Conservation (phyloP, 1,140 invertebrate genomes). For the Apis dorsata region DNA sequence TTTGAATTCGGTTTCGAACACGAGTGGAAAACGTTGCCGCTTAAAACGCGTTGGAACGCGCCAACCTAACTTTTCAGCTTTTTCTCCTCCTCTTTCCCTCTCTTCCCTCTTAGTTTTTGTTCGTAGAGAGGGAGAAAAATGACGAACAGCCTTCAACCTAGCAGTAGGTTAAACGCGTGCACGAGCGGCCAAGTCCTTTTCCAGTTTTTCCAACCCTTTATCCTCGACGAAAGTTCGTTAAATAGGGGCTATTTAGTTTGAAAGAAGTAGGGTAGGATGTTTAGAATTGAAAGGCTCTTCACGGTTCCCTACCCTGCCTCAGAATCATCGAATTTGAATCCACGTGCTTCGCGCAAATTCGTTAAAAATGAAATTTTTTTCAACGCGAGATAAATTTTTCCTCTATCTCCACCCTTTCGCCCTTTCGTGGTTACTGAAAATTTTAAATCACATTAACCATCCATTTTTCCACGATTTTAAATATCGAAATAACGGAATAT, state of each 20-base stretch:
- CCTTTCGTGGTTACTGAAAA: background rate
- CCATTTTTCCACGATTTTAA: no score
- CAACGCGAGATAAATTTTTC: background rate
- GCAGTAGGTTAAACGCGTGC: background rate
- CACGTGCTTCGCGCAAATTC: background rate
- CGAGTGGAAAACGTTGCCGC: background rate
- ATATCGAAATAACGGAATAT: no score
- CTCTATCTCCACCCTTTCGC: fast-evolving
- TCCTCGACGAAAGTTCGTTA: conserved; percentile 5
- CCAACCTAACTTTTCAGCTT: background rate
- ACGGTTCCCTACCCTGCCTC: no score
- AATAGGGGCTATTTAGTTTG: background rate
- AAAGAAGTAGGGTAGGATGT: background rate
- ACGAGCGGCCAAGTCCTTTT: background rate
- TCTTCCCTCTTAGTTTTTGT: background rate
- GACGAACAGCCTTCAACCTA: background rate
- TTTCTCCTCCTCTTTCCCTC: background rate
- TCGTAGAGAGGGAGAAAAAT: background rate
- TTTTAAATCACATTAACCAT: no score
- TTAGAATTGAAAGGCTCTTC: background rate
- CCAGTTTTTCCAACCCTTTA: background rate
- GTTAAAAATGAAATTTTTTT: background rate
- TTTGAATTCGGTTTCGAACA: conserved; percentile 20
- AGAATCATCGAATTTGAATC: background rate
- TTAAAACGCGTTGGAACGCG: background rate